Evolutionary conservation across 2,797 vertebrate species (phyloP), one percentile per base, ranked within the genome.

Genomic region (Oryzias sinensis): DNA sequence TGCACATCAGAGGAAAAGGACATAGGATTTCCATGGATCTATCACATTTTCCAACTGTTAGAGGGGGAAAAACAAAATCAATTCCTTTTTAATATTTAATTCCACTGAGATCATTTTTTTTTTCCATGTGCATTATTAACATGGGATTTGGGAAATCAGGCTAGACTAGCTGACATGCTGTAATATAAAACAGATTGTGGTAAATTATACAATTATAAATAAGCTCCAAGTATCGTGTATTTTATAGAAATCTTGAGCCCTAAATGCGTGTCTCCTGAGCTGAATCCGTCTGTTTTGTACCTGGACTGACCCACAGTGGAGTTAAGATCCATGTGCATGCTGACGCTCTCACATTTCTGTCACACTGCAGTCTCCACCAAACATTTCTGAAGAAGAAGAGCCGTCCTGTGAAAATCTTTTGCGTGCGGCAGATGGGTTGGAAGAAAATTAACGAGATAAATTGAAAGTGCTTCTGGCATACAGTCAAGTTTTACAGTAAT

Each of bases 391-490:
- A 29, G 17, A 42, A 45, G 41, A 79, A 37, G 57, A 62, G 72
- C 33, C n/a, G 37, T 13, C 64, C 59, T 56, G 69, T 17, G 53
- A 70, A 48, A 68, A 70, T n/a, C 58, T 44, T 52, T 56, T 59
- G 68, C 29, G 54, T 54, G 62, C 61, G 69, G 62, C 72, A 80
- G 77, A 83, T 74, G 76, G 73, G 63, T 43, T 65, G 51, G 44
- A 17, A 33, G 49, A 56, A 22, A 70, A 27, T 20, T 43, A 47
- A 76, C 40, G 57, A 45, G 57, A 72, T 49, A 1, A 16, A 62
- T 53, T 64, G 14, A 14, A 62, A 61, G 37, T 49, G 56, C 17
- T 54, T 63, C 59, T 43, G 42, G 29, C 51, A 65, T 41, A 52
- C 22, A 45, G 40, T 17, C 46, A 7, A 0, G 51, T 70, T 44